Percentiles rank a stretch among this genome's conserved stretches.
Conservation (phyloP, 2,888 invertebrate genomes). For the Caenorhabditis becei region DNA sequence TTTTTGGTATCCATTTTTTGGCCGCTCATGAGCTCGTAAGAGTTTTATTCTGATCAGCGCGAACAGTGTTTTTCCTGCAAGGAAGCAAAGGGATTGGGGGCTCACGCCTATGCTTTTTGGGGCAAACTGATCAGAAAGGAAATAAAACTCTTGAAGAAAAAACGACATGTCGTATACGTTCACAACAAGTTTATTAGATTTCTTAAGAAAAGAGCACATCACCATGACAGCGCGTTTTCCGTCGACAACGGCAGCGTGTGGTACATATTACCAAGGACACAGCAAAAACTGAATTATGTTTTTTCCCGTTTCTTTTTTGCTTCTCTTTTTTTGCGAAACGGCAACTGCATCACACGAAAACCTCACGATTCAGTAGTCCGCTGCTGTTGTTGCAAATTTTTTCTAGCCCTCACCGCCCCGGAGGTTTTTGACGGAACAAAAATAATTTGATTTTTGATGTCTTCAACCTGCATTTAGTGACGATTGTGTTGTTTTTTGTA, state of each 20-base stretch:
- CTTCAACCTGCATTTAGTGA: conserved; percentile 51
- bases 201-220: conserved; percentile 21
- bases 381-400: not conserved
- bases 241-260: conserved; percentile 2
- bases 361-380: not conserved
- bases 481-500: conserved; percentile 49
- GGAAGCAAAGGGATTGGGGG: too few species aligned
- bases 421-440: conserved; percentile 36
- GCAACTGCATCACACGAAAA: not conserved
- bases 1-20: too few species aligned
- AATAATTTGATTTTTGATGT: conserved; percentile 54
- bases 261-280: conserved; percentile 43
- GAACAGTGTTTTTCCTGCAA: too few species aligned
- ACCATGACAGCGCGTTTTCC: conserved; percentile 34
- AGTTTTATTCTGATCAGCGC: too few species aligned
- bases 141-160: too few species aligned
- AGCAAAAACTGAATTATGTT: conserved; percentile 18
- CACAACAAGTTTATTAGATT: conserved; percentile 24
- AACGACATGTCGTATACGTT: too few species aligned
- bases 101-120: too few species aligned
- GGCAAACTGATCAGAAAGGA: too few species aligned
- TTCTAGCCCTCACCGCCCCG: not conserved
- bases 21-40: too few species aligned
- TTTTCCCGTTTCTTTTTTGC: not conserved
- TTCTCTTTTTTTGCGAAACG: conserved; percentile 6